A percentile compares a stretch with the other conserved stretches of the same genome.
Evolutionary conservation across 1,140 invertebrate species (phyloP).

Genomic region (Melitaea cinxia): DNA sequence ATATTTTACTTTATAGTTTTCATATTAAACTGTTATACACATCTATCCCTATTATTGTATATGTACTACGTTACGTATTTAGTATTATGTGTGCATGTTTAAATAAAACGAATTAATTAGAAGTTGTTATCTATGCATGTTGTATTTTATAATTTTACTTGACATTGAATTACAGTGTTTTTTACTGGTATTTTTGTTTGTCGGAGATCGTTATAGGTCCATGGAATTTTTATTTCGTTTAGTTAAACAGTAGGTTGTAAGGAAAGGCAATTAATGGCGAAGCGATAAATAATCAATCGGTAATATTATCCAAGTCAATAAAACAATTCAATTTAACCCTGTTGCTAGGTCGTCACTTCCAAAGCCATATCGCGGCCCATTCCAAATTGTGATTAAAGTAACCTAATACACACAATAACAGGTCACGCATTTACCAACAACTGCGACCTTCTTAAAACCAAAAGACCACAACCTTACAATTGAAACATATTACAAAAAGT

Average conservation of each 20-base stretch:
- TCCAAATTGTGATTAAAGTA: slow-evolving; percentile 81
- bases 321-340: slow-evolving; percentile 68
- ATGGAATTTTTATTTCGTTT: too few relatives aligned
- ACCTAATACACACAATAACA: slow-evolving; percentile 80
- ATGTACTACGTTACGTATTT: too few relatives aligned
- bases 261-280: not conserved
- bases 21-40: too few relatives aligned
- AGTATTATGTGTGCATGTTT: too few relatives aligned
- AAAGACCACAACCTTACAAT: slow-evolving; percentile 54
- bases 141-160: too few relatives aligned
- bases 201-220: too few relatives aligned
- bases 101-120: too few relatives aligned
- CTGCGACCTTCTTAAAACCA: slow-evolving; percentile 45
- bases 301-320: slow-evolving; percentile 44
- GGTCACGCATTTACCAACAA: slow-evolving; percentile 76
- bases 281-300: slow-evolving; percentile 32
- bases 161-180: too few relatives aligned
- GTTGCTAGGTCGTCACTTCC: slow-evolving; percentile 68
- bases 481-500: slow-evolving; percentile 18
- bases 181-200: too few relatives aligned
- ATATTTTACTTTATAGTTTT: too few relatives aligned
- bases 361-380: slow-evolving; percentile 76
- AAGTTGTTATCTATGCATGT: too few relatives aligned
- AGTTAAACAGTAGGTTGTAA: not conserved
- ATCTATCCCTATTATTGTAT: too few relatives aligned